Evolutionary conservation across 2,113 vertebrate genomes (phyloP).

Genomic region (Peromyscus polionotus): DNA sequence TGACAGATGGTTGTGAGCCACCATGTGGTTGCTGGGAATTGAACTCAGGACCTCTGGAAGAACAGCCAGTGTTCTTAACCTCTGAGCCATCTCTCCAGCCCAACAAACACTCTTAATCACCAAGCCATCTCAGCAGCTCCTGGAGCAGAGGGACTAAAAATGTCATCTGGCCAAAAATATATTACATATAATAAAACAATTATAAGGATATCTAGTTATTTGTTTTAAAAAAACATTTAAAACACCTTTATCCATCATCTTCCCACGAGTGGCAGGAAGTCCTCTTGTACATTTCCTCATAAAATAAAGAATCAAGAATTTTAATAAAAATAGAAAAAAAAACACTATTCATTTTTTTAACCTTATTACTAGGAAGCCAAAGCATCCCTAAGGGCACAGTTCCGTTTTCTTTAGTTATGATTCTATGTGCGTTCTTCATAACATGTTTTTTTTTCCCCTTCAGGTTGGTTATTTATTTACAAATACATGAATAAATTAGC

Average conservation of each 20-base stretch:
- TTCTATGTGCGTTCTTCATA: not conserved
- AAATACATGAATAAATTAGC: not conserved
- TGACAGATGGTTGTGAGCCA: too few relatives aligned
- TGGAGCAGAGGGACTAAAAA: not conserved
- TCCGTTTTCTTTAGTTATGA: conserved; percentile 3
- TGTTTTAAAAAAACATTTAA: conserved; percentile 24
- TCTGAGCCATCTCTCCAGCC: too few relatives aligned
- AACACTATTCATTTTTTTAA: not conserved
- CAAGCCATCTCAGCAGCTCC: not conserved
- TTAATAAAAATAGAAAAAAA: not conserved
- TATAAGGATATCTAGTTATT: conserved; percentile 14
- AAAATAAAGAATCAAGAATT: conserved; percentile 28
- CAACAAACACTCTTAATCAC: not conserved
- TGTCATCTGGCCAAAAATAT: not conserved
- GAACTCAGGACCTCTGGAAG: too few relatives aligned
- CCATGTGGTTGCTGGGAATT: too few relatives aligned
- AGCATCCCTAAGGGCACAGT: not conserved
- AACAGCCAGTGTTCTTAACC: too few relatives aligned
- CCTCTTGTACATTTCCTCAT: not conserved
- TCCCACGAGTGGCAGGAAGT: not conserved
- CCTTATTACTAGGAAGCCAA: conserved; percentile 9
- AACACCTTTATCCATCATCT: not conserved
- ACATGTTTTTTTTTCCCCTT: not conserved
- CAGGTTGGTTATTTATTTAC: not conserved
- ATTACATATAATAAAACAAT: conserved; percentile 31